These are phyloP conservation scores for Gyps fulvus DNA, from an alignment of 2,113 vertebrate genomes.

Conservation along the genomic window DNA sequence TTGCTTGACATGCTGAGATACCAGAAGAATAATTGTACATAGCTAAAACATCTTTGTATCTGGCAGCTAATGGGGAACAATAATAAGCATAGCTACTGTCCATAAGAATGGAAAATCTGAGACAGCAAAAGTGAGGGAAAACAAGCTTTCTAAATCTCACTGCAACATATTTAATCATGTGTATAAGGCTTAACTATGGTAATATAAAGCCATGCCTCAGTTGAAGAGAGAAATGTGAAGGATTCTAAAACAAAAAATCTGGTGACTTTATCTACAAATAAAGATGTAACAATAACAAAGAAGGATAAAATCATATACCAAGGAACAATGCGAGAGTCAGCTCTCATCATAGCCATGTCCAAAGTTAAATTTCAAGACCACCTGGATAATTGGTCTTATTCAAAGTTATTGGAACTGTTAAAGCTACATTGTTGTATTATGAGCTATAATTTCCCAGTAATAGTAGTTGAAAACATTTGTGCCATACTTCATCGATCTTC, in stretches of 20 bases:
- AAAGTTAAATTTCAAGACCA: background rate
- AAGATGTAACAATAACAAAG: background rate
- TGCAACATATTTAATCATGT: background rate
- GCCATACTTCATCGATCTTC: slow-evolving; percentile 19
- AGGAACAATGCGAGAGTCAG: background rate
- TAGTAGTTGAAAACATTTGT: slow-evolving; percentile 27
- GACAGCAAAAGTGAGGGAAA: background rate
- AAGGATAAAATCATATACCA: background rate
- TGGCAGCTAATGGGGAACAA: background rate
- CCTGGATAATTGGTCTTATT: background rate
- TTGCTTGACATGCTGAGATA: background rate
- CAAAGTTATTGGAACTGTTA: background rate
- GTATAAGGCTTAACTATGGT: background rate
- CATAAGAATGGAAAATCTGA: background rate
- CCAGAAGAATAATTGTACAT: background rate
- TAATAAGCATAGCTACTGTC: background rate
- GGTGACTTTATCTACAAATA: background rate
- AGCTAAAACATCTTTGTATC: background rate
- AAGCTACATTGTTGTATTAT: background rate
- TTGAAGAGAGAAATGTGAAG: background rate
- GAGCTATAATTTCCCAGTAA: slow-evolving; percentile 51
- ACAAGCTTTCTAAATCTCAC: background rate
- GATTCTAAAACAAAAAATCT: background rate
- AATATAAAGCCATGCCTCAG: background rate
- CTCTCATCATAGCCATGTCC: background rate